phyloP scores from a whole-genome alignment of 2,797 vertebrate species.

The Sebastiscus albofasciatus region DNA sequence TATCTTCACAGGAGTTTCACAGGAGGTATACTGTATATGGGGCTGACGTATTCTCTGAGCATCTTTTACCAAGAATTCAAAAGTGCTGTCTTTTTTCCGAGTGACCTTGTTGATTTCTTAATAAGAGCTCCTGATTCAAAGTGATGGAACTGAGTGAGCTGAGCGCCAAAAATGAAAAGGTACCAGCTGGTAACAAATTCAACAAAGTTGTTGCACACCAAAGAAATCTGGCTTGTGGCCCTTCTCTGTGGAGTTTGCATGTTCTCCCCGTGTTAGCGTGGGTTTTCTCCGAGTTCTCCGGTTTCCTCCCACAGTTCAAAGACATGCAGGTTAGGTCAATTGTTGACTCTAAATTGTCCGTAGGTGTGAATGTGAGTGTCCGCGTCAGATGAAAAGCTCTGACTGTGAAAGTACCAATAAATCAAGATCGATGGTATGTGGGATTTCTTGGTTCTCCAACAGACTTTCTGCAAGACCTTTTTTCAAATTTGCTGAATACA shows the following conservation, averaged over 20 bases:
- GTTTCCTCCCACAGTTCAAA: too few relatives aligned
- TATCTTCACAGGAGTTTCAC: background rate
- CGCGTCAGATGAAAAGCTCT: background rate
- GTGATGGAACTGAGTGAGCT: background rate
- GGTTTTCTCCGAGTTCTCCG: too few relatives aligned
- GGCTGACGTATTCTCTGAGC: background rate
- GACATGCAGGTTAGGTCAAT: too few relatives aligned
- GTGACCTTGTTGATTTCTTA: constrained; percentile 1
- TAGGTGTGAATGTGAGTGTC: background rate
- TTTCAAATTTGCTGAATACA: background rate
- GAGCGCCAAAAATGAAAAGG: background rate
- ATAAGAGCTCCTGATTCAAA: background rate
- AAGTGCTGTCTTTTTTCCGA: background rate
- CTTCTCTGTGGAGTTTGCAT: too few relatives aligned
- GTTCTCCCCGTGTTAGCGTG: too few relatives aligned
- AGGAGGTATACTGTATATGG: background rate
- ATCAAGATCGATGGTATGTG: background rate
- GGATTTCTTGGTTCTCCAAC: background rate
- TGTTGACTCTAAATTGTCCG: too few relatives aligned
- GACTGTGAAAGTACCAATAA: background rate
- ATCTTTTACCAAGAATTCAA: constrained; percentile 3
- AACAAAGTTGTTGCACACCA: background rate
- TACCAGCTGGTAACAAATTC: background rate
- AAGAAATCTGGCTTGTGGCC: background rate
- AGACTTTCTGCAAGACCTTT: background rate